Base-by-base conservation (phyloP, 1,140 invertebrate species). In the Meloidogyne chitwoodi region DNA sequence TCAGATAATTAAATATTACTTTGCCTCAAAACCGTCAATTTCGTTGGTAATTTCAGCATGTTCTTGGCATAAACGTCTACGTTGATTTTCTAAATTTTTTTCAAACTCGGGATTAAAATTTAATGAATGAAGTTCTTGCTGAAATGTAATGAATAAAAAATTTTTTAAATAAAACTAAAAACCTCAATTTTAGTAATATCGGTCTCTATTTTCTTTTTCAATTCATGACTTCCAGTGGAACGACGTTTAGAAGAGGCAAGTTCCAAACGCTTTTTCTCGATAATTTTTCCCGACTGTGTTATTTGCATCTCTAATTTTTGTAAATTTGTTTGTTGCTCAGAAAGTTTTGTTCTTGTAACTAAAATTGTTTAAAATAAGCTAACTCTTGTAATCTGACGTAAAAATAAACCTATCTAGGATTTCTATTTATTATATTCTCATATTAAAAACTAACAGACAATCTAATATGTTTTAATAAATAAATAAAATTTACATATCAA, bases 291-390 rank as follows among this genome's bases (percentile, higher is more conserved):
- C 56, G 66, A 16, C 14, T 78, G 77, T 29, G 68, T 71, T 34
- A 78, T 68, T 76, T 68, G 64, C 63, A 78, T 78, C 14, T 79
- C 76, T 16, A 75, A 63, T 19, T 70, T 56, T 34, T 80, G 74
- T 24, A 75, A 80, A 34, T 79, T 80, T 19, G 78, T 79, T 69
- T 79, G 61, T 34, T 79, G 68, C 27, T 79, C 44, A 22, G 78
- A 79, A 22, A 80, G 48, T 56, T 79, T 48, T 29, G 78, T 70
- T 38, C 78, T 68, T 29, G 78, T 65, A 27, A 38, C 78, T 79
- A 29, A 29, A 64, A 74, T 22, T 26, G 14, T 31, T 19, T 22
- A 74, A 22, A 41, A 22, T 26, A n/a, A 24, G 16, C 72, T 16
- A 73, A 66, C 24, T 68, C 38, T 63, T 63, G 2, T 27, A 63